These are phyloP conservation scores for Tribolium freemani DNA, from an alignment of 2,888 invertebrate genomes.

Conservation along the genomic window DNA sequence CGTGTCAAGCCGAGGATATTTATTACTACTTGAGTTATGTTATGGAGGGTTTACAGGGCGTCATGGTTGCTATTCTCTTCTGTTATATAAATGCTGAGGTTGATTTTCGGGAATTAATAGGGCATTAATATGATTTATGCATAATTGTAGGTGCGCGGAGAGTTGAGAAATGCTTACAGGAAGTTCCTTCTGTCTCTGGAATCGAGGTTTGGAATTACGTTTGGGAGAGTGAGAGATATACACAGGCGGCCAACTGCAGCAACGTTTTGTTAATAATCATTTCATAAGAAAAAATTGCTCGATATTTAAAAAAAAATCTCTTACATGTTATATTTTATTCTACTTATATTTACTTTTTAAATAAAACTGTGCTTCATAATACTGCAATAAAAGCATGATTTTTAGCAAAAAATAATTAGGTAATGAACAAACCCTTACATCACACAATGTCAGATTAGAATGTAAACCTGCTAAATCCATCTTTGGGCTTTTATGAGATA, in stretches of 20 bases:
- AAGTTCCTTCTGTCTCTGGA: slow-evolving; percentile 51
- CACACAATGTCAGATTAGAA: too few relatives aligned
- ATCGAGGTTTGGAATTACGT: slow-evolving; percentile 17
- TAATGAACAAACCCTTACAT: too few relatives aligned
- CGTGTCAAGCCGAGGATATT: slow-evolving; percentile 70
- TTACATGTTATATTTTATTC: too few relatives aligned
- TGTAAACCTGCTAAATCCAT: too few relatives aligned
- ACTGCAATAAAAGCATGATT: too few relatives aligned
- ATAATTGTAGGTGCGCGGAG: slow-evolving; percentile 54
- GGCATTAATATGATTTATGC: slow-evolving; percentile 6
- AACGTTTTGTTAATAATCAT: neutral
- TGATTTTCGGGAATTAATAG: neutral
- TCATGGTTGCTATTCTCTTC: slow-evolving; percentile 75
- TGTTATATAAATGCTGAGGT: slow-evolving; percentile 78
- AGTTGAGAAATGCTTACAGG: slow-evolving; percentile 55
- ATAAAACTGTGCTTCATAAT: too few relatives aligned
- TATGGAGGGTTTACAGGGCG: slow-evolving; percentile 75
- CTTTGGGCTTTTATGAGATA: too few relatives aligned
- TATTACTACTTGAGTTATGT: slow-evolving; percentile 75
- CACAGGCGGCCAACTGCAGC: neutral
- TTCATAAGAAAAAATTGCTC: neutral
- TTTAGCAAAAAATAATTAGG: too few relatives aligned
- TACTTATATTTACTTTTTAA: too few relatives aligned
- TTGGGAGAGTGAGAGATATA: neutral
- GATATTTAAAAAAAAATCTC: too few relatives aligned